Conservation (phyloP, 2,888 invertebrate species). For the Furcula furcula region DNA sequence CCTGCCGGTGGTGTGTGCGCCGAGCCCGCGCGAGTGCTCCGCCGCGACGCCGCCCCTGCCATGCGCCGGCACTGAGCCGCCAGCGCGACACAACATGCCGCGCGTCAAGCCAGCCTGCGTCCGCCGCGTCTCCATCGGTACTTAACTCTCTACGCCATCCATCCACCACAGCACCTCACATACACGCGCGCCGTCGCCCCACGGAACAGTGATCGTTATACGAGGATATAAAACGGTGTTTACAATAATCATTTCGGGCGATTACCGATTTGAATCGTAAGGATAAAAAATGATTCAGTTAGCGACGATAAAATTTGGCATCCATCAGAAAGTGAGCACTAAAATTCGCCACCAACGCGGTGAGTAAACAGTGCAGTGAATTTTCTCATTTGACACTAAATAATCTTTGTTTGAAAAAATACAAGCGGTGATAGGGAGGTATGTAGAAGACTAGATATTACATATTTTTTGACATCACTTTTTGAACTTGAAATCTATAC, state of each 20-base stretch:
- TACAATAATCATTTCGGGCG: slow-evolving; percentile 29
- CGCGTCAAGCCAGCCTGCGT: slow-evolving; percentile 80
- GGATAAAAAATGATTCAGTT: slow-evolving; percentile 83
- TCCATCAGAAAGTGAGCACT: slow-evolving; percentile 80
- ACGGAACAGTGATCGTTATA: slow-evolving; percentile 49
- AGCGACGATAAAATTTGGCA: slow-evolving; percentile 84
- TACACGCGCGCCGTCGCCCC: slow-evolving; percentile 29
- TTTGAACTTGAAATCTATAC: too few species aligned
- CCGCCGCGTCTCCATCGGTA: slow-evolving; percentile 81
- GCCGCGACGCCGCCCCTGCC: slow-evolving; percentile 52
- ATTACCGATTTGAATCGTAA: slow-evolving; percentile 33
- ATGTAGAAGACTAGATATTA: slow-evolving; percentile 14
- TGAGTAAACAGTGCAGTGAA: slow-evolving; percentile 79
- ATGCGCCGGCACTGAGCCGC: slow-evolving; percentile 71
- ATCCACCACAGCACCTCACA: slow-evolving; percentile 50
- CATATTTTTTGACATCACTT: too few species aligned
- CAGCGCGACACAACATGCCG: slow-evolving; percentile 70
- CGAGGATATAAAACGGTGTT: slow-evolving; percentile 41
- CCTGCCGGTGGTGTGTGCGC: slow-evolving; percentile 43
- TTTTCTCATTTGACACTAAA: slow-evolving; percentile 29
- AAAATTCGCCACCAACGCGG: slow-evolving; percentile 70
- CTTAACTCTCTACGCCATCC: slow-evolving; percentile 52
- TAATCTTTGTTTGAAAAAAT: slow-evolving; percentile 20
- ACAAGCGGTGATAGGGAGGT: slow-evolving; percentile 31
- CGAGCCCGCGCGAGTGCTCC: slow-evolving; percentile 28